A percentile compares a stretch with the other conserved stretches of the same genome.
These are phyloP conservation scores for Poecilobothrus nobilitatus DNA, from an alignment of 2,888 invertebrate species.

Conservation along the genomic window DNA sequence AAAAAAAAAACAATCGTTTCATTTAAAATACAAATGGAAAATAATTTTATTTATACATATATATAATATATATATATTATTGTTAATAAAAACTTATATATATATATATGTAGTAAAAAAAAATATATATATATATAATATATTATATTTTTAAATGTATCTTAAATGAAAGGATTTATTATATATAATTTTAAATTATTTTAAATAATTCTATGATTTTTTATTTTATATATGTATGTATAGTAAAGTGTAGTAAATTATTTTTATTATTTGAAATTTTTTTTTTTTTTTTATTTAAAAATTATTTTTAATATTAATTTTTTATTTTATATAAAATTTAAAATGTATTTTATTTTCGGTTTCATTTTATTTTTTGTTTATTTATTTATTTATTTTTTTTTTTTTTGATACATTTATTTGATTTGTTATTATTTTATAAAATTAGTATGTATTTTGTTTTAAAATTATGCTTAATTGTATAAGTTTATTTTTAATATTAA, in stretches of 20 bases:
- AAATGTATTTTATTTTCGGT: conserved; percentile 14
- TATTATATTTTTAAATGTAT: neutral
- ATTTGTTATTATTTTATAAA: no score
- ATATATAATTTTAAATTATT: neutral
- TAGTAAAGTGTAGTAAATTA: neutral
- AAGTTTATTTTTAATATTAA: no score
- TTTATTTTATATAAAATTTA: neutral
- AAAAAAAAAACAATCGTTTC: neutral
- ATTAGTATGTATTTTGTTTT: no score
- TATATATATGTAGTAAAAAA: no score
- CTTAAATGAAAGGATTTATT: conserved; percentile 6
- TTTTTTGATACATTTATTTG: no score
- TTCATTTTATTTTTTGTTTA: neutral
- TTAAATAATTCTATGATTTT: neutral
- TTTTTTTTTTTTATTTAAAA: neutral
- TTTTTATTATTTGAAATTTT: neutral
- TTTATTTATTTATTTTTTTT: no score
- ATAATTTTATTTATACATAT: neutral
- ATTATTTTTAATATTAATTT: neutral
- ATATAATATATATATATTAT: no score
- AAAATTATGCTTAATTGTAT: no score
- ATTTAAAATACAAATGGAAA: neutral
- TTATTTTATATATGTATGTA: neutral
- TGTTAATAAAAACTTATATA: no score
- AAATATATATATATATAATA: no score